Base-by-base conservation (phyloP, 2,797 vertebrate species). In the Tiaroga cobitis region DNA sequence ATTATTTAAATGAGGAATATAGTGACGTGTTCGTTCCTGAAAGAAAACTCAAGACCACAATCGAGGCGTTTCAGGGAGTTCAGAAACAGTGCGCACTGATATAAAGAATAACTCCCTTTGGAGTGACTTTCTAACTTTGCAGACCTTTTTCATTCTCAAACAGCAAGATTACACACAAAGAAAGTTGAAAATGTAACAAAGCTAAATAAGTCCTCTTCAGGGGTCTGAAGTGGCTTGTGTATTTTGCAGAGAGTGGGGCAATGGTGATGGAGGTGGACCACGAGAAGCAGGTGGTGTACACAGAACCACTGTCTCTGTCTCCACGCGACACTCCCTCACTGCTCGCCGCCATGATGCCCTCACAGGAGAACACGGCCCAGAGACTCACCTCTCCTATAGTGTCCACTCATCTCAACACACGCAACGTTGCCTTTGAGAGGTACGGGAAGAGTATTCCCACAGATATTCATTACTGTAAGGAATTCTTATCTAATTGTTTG, bases 261-360 rank as follows among this genome's bases (percentile, higher is more conserved):
- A 94, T 98, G 92, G 97, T 99, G 90, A 99, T 99, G 98, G 98
- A 99, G 91, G 97, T 99, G 82, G 98, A 99, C 93, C 98, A 98
- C 0, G 97, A 99, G 94, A 97, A 97, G 93, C 97, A 98, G 93
- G 96, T 98, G 91, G 97, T 99, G 51, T 98, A 98, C 94, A 97
- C 97, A 0, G 98, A 99, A 93, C 97, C 95, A 0, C 94, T 99
- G 10, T 96, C 97, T 1, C 92, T 98, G 68, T 94, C 97, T 5
- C 93, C 96, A 37, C 97, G 96, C 0, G 97, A 98, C 24, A 95
- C 97, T 0, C 96, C 97, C 59, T 96, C 94, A 11, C 96, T 99
- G 87, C 95, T 99, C 90, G 96, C 97, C 0, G 97, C 97, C 93
- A 98, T 99, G 97, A 93, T 97, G 93, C 98, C 98, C 24, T 96